A percentile compares a stretch with the other conserved stretches of the same genome.
phyloP scores from a whole-genome alignment of 2,113 vertebrate species.

The Macquaria australasica region DNA sequence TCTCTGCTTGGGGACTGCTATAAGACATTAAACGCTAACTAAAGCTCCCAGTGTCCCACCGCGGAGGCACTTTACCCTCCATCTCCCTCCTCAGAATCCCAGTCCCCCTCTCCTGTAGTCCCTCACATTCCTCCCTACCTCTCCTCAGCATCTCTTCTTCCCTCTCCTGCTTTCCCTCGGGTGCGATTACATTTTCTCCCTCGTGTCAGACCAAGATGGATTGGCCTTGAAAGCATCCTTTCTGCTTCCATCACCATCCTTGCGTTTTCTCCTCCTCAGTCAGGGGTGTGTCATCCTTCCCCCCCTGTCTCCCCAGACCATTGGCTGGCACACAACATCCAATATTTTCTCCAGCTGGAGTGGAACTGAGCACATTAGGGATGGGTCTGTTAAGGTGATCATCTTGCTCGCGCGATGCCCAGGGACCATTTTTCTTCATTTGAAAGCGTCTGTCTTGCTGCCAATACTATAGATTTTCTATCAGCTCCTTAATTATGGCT shows the following conservation, averaged over 20 bases:
- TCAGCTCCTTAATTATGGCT: conserved; percentile 73
- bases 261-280: conserved; percentile 48
- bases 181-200: conserved; percentile 58
- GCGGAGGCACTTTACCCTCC: conserved; percentile 31
- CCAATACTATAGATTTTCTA: conserved; percentile 81
- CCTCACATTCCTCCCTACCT: conserved; percentile 14
- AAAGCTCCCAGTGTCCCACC: conserved; percentile 60
- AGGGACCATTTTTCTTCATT: conserved; percentile 82
- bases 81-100: conserved; percentile 14
- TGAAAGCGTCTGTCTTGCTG: conserved; percentile 66
- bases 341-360: conserved; percentile 71
- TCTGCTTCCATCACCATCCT: conserved; percentile 66
- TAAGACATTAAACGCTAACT: conserved; percentile 72
- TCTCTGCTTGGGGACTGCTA: conserved; percentile 64
- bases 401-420: conserved; percentile 57
- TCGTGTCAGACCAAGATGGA: conserved; percentile 63
- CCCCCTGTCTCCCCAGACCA: conserved; percentile 31
- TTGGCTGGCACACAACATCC: conserved; percentile 63
- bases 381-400: conserved; percentile 81
- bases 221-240: conserved; percentile 65
- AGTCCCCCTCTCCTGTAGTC: conserved; percentile 22
- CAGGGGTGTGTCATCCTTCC: conserved; percentile 55
- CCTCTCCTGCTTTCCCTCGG: conserved; percentile 40
- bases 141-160: conserved; percentile 15
- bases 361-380: conserved; percentile 79